phyloP scores from a whole-genome alignment of 2,888 invertebrate species.

The Leucophenga maculata region DNA sequence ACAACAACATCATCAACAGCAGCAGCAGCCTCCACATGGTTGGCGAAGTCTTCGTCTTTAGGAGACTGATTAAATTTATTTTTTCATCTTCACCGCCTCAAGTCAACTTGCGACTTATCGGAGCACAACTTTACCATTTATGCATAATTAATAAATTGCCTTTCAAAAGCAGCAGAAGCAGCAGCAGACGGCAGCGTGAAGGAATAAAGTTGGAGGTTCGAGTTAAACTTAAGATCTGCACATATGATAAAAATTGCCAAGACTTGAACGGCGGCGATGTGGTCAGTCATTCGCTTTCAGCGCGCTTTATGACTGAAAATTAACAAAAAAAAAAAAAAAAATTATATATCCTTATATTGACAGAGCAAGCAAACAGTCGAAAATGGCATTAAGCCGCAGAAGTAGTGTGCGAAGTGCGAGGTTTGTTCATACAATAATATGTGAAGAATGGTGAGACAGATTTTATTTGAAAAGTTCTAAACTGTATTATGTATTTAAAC shows the following conservation, averaged over 20 bases:
- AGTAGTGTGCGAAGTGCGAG: background rate
- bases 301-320: slow-evolving; percentile 48
- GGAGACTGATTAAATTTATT: slow-evolving; percentile 47
- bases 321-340: no score
- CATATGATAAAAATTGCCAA: slow-evolving; percentile 16
- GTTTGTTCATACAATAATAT: no score
- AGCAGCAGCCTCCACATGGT: background rate
- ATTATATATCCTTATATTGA: slow-evolving; percentile 54
- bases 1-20: background rate
- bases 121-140: slow-evolving; percentile 47
- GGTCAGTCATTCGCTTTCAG: slow-evolving; percentile 9
- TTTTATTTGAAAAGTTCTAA: no score
- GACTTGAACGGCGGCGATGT: background rate
- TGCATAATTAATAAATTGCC: slow-evolving; percentile 65
- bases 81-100: slow-evolving; percentile 54
- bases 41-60: slow-evolving; percentile 18
- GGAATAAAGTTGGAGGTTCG: slow-evolving; percentile 23
- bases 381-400: slow-evolving; percentile 22
- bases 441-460: no score
- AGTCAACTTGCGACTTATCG: background rate
- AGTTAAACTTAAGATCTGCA: slow-evolving; percentile 10
- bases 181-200: slow-evolving; percentile 50
- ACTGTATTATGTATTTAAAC: no score
- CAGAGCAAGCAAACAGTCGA: slow-evolving; percentile 41
- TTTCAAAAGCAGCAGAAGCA: slow-evolving; percentile 30